A percentile compares a stretch with the other conserved stretches of the same genome.
These are phyloP conservation scores for Hypotaenidia philippensis DNA, from an alignment of 2,797 vertebrate species.

Conservation along the genomic window DNA sequence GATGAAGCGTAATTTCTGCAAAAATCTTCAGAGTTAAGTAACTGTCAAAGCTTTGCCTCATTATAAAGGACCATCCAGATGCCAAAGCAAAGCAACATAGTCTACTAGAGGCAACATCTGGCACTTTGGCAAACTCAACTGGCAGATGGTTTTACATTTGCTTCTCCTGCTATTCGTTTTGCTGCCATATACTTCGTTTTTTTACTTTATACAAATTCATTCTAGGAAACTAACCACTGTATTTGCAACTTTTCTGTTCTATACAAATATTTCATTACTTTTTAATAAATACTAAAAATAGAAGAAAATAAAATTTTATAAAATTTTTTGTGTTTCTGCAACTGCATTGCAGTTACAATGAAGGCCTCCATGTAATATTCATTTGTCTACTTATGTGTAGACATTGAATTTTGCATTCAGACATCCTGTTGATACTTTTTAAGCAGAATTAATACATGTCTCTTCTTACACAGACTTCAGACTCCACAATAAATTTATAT, in stretches of 20 bases:
- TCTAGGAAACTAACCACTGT: not conserved
- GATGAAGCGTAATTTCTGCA: not conserved
- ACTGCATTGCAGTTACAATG: not conserved
- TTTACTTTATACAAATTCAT: not conserved
- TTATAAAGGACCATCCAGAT: conserved; percentile 13
- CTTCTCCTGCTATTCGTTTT: not conserved
- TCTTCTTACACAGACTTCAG: not conserved
- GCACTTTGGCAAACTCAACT: not conserved
- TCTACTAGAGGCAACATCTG: conserved; percentile 14
- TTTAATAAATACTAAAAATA: not conserved
- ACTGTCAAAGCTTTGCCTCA: not conserved
- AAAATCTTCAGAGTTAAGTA: not conserved
- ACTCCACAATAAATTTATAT: not conserved
- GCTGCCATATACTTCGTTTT: fast-evolving
- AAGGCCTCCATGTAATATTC: fast-evolving
- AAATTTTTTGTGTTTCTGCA: not conserved
- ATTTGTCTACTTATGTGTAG: not conserved
- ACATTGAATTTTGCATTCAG: not conserved
- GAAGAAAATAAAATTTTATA: not conserved
- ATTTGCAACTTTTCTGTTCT: not conserved
- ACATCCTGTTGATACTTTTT: not conserved
- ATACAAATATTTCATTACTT: not conserved
- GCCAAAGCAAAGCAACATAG: not conserved
- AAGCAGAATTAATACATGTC: not conserved
- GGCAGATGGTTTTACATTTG: not conserved